These are phyloP conservation scores for Galeruca laticollis DNA, from an alignment of 2,888 invertebrate genomes.

Conservation along the genomic window DNA sequence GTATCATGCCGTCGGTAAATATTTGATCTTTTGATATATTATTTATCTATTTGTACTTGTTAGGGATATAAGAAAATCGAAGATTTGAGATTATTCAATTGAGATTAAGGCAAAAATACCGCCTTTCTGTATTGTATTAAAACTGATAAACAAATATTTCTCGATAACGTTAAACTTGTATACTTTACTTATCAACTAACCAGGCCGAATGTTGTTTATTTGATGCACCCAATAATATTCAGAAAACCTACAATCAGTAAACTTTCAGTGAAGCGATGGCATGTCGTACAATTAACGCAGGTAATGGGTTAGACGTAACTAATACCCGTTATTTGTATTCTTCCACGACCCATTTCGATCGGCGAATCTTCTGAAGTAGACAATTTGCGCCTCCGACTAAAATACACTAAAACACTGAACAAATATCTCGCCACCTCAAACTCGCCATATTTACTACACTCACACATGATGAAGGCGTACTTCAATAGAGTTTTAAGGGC, in stretches of 20 bases:
- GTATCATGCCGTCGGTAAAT: slow-evolving; percentile 32
- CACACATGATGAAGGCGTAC: background rate
- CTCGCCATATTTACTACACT: background rate
- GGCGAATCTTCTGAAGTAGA: slow-evolving; percentile 6
- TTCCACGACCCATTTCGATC: background rate
- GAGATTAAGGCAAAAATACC: slow-evolving; percentile 46
- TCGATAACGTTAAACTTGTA: slow-evolving; percentile 34
- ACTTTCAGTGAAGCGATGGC: no score
- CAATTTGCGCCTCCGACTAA: background rate
- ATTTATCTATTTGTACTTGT: slow-evolving; percentile 23
- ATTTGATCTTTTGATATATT: slow-evolving; percentile 36
- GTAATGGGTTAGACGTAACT: slow-evolving; percentile 2
- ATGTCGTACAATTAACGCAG: background rate
- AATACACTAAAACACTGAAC: background rate
- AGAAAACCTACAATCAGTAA: background rate
- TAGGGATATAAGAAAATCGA: slow-evolving; percentile 43
- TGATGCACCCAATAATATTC: background rate
- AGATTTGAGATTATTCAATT: slow-evolving; percentile 46
- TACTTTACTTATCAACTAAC: background rate
- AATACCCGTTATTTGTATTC: slow-evolving; percentile 1
- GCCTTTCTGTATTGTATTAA: slow-evolving; percentile 45
- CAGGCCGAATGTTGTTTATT: background rate
- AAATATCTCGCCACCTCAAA: background rate
- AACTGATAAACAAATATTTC: slow-evolving; percentile 44
- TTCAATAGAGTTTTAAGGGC: background rate